Evolutionary conservation across 2,888 invertebrate genomes (phyloP).

Genomic region (Peribatodes rhomboidaria): DNA sequence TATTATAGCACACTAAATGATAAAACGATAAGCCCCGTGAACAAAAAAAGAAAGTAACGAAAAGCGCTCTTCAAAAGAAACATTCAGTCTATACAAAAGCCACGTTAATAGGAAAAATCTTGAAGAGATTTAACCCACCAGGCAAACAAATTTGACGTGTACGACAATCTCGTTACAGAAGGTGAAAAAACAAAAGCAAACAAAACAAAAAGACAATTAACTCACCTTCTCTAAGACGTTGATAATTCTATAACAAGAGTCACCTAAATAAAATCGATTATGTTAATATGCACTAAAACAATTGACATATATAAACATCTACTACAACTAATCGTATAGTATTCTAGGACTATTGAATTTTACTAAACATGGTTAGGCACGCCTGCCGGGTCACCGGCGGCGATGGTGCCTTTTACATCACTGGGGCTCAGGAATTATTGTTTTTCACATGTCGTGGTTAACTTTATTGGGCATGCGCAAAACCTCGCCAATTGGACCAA

Average conservation of each 20-base stretch:
- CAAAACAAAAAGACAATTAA: conserved; percentile 30
- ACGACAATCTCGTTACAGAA: conserved; percentile 28
- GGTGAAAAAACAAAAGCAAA: conserved; percentile 30
- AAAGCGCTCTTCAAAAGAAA: background rate
- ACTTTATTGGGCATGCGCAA: conserved; percentile 73
- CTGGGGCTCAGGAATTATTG: conserved; percentile 70
- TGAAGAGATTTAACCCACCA: background rate
- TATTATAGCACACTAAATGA: too few relatives aligned
- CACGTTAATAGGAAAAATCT: background rate
- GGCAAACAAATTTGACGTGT: background rate
- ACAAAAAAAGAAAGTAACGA: background rate
- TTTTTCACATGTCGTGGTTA: conserved; percentile 54
- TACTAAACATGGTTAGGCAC: conserved; percentile 59
- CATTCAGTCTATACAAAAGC: background rate
- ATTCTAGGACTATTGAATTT: conserved; percentile 51
- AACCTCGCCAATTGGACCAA: conserved; percentile 73
- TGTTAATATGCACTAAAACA: conserved; percentile 67
- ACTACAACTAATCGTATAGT: conserved; percentile 61
- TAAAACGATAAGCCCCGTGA: background rate
- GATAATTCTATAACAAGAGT: conserved; percentile 24
- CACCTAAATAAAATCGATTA: conserved; percentile 33
- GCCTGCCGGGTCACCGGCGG: conserved; percentile 76
- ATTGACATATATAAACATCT: conserved; percentile 73
- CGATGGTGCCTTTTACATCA: conserved; percentile 70
- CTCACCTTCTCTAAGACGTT: conserved; percentile 28